phyloP scores from a whole-genome alignment of 1,140 invertebrate genomes.

The Rhynchophorus ferrugineus region DNA sequence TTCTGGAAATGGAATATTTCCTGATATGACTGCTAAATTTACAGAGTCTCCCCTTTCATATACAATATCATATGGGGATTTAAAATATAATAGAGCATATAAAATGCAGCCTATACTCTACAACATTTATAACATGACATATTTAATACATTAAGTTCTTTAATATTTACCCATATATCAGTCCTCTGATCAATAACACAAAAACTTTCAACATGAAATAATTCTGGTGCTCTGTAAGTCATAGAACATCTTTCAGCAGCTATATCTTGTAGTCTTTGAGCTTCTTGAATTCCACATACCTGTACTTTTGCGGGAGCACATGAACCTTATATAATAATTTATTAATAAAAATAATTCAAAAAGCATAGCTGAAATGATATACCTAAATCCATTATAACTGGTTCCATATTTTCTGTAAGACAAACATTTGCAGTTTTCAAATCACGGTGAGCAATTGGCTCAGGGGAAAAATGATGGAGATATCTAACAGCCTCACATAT shows the following conservation, averaged over 20 bases:
- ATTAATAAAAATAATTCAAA: background rate
- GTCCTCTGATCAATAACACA: constrained; percentile 75
- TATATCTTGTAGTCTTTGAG: constrained; percentile 67
- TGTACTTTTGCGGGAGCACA: constrained; percentile 66
- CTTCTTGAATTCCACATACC: constrained; percentile 64
- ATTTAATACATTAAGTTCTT: background rate
- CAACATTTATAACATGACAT: constrained; percentile 32
- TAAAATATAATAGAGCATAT: constrained; percentile 79
- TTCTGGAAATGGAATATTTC: constrained; percentile 66
- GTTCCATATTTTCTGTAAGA: constrained; percentile 60
- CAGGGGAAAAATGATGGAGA: constrained; percentile 66
- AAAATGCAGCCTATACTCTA: constrained; percentile 80
- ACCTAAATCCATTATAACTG: constrained; percentile 79
- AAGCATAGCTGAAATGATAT: constrained; percentile 15
- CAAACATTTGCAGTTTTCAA: constrained; percentile 80
- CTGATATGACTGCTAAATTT: constrained; percentile 74
- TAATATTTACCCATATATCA: constrained; percentile 71
- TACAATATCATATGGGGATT: constrained; percentile 77
- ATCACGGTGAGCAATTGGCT: constrained; percentile 74
- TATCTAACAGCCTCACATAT: constrained; percentile 69
- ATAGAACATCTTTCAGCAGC: constrained; percentile 81
- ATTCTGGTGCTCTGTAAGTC: constrained; percentile 79
- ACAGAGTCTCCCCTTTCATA: constrained; percentile 83
- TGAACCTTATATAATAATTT: constrained; percentile 50
- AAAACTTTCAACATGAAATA: constrained; percentile 78